These are phyloP conservation scores for Cyanoderma ruficeps DNA, from an alignment of 2,113 vertebrate species.

Conservation along the genomic window DNA sequence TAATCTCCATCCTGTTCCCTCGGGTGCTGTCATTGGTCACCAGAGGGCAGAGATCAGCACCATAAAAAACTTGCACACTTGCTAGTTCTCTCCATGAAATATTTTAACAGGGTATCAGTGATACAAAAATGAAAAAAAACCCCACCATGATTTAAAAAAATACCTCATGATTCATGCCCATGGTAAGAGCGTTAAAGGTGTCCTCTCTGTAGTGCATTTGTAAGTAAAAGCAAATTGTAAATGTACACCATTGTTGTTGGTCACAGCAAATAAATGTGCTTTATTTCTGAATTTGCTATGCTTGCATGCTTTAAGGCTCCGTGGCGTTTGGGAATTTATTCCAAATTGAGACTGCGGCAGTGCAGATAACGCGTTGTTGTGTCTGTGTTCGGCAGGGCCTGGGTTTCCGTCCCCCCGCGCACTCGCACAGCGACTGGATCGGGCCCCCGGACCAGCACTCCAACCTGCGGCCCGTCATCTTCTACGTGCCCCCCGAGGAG, in stretches of 20 bases:
- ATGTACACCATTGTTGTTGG: fast-evolving
- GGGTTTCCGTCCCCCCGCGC: conserved; percentile 74
- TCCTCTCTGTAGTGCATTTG: neutral
- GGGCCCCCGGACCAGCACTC: conserved; percentile 89
- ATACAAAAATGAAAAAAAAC: neutral
- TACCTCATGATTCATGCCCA: fast-evolving
- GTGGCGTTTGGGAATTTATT: neutral
- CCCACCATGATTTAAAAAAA: neutral
- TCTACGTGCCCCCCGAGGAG: conserved; percentile 81
- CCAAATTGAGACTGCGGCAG: fast-evolving
- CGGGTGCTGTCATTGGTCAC: neutral
- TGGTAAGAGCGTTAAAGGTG: neutral
- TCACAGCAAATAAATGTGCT: fast-evolving
- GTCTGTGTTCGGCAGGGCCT: conserved; percentile 63
- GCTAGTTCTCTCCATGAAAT: neutral
- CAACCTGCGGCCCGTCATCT: conserved; percentile 88
- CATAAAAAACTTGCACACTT: fast-evolving
- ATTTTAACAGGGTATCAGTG: neutral
- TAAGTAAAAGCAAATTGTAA: neutral
- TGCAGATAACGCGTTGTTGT: fast-evolving
- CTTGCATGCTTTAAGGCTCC: neutral
- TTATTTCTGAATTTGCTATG: neutral
- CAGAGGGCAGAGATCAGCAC: neutral
- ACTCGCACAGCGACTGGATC: conserved; percentile 87
- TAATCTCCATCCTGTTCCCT: neutral